A percentile compares a stretch with the other conserved stretches of the same genome.
These are phyloP conservation scores for Geodia barretti DNA, from an alignment of 37 sponge, comb jelly and placozoan species.

Conservation along the genomic window DNA sequence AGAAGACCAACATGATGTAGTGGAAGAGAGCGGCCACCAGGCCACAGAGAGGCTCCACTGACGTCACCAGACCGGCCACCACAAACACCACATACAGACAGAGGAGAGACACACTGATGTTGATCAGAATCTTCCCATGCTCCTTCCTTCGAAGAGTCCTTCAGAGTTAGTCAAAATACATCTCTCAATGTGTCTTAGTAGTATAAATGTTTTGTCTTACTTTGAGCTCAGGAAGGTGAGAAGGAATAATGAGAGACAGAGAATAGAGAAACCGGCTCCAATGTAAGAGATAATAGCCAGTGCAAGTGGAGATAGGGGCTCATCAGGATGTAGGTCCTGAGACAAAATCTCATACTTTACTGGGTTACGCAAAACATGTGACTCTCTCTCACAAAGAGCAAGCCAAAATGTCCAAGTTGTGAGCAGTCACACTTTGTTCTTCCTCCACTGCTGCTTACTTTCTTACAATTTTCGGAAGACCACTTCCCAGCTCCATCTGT, in stretches of 20 bases:
- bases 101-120: constrained; percentile 49
- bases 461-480: constrained; percentile 27
- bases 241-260: constrained; percentile 39
- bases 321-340: constrained; percentile 41
- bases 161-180: not conserved
- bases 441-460: not conserved
- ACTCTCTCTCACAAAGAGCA: constrained; percentile 32
- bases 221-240: constrained; percentile 41
- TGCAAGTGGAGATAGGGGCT: constrained; percentile 6
- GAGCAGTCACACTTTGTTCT: constrained; percentile 12
- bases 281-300: constrained; percentile 52
- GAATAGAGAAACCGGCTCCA: constrained; percentile 48
- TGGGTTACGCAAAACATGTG: not conserved
- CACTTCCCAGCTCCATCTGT: constrained; percentile 37
- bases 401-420: constrained; percentile 37
- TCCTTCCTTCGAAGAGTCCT: constrained; percentile 41
- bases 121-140: constrained; percentile 51
- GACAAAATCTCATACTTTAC: not conserved
- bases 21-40: constrained; percentile 51
- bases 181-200: not conserved
- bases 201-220: constrained; percentile 28
- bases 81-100: constrained; percentile 58
- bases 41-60: constrained; percentile 45
- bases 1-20: constrained; percentile 70
- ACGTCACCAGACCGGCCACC: constrained; percentile 14